Conservation (phyloP, 2,888 invertebrate species). For the Orthosia gothica region DNA sequence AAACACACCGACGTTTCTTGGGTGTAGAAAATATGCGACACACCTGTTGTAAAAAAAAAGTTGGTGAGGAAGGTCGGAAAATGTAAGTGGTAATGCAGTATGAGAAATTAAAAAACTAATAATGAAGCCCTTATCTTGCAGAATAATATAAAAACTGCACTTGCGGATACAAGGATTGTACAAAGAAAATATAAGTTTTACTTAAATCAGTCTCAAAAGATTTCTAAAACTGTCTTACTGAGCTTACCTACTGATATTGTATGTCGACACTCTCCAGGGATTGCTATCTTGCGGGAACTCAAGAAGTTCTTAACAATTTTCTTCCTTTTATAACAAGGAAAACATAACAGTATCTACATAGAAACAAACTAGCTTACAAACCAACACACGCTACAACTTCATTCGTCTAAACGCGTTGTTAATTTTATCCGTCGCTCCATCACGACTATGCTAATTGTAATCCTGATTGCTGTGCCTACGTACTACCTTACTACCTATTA, state of each 20-base stretch:
- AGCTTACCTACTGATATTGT: no score
- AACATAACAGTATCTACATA: background rate
- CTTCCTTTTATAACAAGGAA: background rate
- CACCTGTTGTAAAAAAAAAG: background rate
- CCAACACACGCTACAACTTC: constrained; percentile 8
- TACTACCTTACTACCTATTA: background rate
- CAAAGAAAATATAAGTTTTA: no score
- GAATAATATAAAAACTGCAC: no score
- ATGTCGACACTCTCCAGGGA: background rate
- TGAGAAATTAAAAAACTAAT: background rate
- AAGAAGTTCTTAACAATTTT: background rate
- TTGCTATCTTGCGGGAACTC: background rate
- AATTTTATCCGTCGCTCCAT: constrained; percentile 37
- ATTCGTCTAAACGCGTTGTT: constrained; percentile 39
- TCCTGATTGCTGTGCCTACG: constrained; percentile 23
- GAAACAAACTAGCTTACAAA: constrained; percentile 7
- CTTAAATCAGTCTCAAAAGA: no score
- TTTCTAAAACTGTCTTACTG: background rate
- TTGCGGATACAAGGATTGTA: no score
- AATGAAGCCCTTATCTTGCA: no score
- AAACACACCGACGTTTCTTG: constrained; percentile 9
- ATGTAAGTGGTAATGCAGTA: background rate
- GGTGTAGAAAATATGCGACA: constrained; percentile 16
- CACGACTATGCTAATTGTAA: constrained; percentile 60
- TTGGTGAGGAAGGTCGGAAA: background rate